A percentile compares a stretch with the other conserved stretches of the same genome.
Conservation (phyloP, 2,113 vertebrate species). For the Phylloscopus trochilus region DNA sequence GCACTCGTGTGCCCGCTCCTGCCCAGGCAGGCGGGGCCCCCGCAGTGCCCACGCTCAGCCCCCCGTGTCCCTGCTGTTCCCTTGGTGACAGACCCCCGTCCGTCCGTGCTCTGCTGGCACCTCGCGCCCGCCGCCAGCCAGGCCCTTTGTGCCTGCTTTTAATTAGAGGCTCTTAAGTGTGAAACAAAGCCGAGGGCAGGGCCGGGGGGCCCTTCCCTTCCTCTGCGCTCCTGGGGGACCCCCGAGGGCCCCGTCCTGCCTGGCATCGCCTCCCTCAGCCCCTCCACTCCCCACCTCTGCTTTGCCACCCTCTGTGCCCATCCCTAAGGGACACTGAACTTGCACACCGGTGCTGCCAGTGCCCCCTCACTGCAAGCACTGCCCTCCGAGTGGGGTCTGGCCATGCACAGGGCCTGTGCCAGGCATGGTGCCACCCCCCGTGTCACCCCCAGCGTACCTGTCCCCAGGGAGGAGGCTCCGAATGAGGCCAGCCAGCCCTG, state of each 20-base stretch:
- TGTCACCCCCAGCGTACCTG: not conserved
- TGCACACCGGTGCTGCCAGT: not conserved
- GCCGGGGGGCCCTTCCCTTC: not conserved
- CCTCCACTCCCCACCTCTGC: accelerated
- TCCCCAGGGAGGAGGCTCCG: not conserved
- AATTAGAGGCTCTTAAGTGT: slow-evolving; percentile 62
- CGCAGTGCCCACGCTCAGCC: accelerated
- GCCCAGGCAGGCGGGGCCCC: accelerated
- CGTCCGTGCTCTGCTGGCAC: not conserved
- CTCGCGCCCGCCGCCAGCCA: not conserved
- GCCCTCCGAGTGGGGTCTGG: not conserved
- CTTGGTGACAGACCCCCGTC: slow-evolving; percentile 23
- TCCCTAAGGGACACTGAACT: not conserved
- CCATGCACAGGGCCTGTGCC: accelerated
- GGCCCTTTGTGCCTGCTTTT: slow-evolving; percentile 57
- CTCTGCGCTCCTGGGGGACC: not conserved
- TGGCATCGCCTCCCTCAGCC: accelerated
- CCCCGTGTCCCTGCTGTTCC: not conserved
- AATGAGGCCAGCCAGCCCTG: not conserved
- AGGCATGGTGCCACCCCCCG: not conserved
- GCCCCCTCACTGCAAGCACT: too few species aligned
- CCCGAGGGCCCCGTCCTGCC: accelerated
- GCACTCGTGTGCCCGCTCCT: accelerated
- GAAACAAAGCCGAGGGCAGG: slow-evolving; percentile 49
- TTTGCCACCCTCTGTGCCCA: accelerated